These are phyloP conservation scores for Eurytoma californica DNA, from an alignment of 2,888 invertebrate species.

Conservation along the genomic window DNA sequence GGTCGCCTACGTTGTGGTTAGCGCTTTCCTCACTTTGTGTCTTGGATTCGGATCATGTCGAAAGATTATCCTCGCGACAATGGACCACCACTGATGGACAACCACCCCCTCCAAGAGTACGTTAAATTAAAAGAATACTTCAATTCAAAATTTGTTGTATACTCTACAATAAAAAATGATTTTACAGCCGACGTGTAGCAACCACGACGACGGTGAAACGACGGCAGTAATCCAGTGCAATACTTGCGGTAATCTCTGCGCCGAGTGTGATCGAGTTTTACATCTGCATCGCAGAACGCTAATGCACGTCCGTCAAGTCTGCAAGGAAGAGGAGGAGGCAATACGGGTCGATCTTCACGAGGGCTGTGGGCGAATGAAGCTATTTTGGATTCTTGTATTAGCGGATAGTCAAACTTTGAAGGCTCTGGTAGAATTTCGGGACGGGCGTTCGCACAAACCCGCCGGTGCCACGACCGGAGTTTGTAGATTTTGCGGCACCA, in stretches of 20 bases:
- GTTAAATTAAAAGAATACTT: conserved; percentile 20
- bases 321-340: conserved; percentile 97
- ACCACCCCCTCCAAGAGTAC: conserved; percentile 77
- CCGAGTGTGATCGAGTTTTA: conserved; percentile 96
- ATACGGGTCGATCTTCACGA: conserved; percentile 98
- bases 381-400: conserved; percentile 95
- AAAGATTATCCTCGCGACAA: conserved; percentile 85
- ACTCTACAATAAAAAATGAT: background rate
- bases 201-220: conserved; percentile 97
- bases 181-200: conserved; percentile 88
- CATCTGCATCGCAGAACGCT: conserved; percentile 93
- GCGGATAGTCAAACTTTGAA: conserved; percentile 96
- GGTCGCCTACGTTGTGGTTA: conserved; percentile 92
- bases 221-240: conserved; percentile 94
- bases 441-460: conserved; percentile 79
- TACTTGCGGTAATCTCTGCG: conserved; percentile 93
- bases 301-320: conserved; percentile 91
- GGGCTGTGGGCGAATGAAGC: conserved; percentile 94
- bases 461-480: conserved; percentile 79
- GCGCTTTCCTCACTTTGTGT: conserved; percentile 95
- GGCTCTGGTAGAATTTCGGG: conserved; percentile 92
- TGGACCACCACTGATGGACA: conserved; percentile 83
- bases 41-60: conserved; percentile 92
- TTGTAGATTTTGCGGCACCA: conserved; percentile 94
- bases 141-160: background rate